phyloP scores from a whole-genome alignment of 2,888 invertebrate species.

The Nemapogon koenigi region DNA sequence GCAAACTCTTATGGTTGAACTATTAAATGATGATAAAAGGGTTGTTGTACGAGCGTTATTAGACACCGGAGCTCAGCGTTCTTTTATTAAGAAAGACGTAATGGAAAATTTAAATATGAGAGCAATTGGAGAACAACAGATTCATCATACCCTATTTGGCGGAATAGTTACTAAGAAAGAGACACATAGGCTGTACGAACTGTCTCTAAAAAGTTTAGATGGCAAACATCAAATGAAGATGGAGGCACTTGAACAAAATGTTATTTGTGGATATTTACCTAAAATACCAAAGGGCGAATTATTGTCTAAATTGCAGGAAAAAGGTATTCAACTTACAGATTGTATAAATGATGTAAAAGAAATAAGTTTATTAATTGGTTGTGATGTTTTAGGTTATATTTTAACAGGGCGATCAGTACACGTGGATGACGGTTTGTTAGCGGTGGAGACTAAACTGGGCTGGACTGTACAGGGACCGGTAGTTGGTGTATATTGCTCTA shows the following conservation, averaged over 20 bases:
- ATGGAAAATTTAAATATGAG: background rate
- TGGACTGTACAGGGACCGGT: slow-evolving; percentile 3
- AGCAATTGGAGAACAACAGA: background rate
- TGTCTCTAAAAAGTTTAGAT: slow-evolving; percentile 1
- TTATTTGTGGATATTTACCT: slow-evolving; percentile 2
- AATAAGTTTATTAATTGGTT: slow-evolving; percentile 3
- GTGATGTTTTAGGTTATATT: background rate
- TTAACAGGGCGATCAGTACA: background rate
- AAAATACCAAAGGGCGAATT: background rate
- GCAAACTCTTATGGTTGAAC: background rate
- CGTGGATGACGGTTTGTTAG: background rate
- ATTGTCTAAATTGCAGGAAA: background rate
- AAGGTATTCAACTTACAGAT: background rate
- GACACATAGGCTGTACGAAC: background rate
- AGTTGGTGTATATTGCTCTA: background rate
- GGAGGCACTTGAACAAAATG: background rate
- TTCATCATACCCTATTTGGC: background rate
- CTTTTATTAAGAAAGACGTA: background rate
- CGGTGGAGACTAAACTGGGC: slow-evolving; percentile 2
- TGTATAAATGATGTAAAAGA: background rate
- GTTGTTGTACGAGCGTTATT: slow-evolving; percentile 1
- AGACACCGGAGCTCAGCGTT: slow-evolving; percentile 1
- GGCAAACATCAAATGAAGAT: background rate
- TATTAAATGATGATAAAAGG: slow-evolving; percentile 1
- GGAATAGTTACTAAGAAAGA: background rate